A percentile compares a stretch with the other conserved stretches of the same genome.
phyloP scores from a whole-genome alignment of 2,888 invertebrate species.

The Holacanthella duospinosa region DNA sequence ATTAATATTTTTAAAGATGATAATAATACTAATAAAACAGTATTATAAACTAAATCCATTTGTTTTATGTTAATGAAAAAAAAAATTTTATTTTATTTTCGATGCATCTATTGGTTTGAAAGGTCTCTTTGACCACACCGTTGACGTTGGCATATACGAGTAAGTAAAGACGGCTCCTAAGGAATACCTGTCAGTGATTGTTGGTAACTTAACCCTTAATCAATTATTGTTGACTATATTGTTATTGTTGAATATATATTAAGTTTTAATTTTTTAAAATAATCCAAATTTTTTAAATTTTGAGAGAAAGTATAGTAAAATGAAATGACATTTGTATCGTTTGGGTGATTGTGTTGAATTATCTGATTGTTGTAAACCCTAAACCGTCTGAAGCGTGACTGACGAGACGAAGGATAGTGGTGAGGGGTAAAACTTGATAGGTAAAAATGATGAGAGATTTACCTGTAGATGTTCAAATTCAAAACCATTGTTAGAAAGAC shows the following conservation, averaged over 20 bases:
- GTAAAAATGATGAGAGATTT: neutral
- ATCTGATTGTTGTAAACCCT: constrained; percentile 27
- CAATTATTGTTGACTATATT: neutral
- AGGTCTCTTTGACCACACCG: neutral
- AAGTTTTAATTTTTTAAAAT: neutral
- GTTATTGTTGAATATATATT: too few relatives aligned
- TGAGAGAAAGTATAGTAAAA: too few relatives aligned
- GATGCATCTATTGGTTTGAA: too few relatives aligned
- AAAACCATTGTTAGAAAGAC: neutral
- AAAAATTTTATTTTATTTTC: too few relatives aligned
- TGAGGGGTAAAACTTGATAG: neutral
- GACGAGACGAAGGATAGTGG: constrained; percentile 14
- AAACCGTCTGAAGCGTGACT: constrained; percentile 35
- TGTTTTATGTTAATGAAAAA: neutral
- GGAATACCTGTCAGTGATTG: too few relatives aligned
- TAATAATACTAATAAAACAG: neutral
- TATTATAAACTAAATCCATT: neutral
- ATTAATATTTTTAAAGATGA: neutral
- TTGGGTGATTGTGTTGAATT: too few relatives aligned
- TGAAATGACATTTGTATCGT: too few relatives aligned
- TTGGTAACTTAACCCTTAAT: neutral
- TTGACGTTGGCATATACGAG: too few relatives aligned
- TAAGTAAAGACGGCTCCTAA: too few relatives aligned
- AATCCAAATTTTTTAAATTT: too few relatives aligned
- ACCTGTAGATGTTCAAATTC: neutral